A percentile compares a stretch with the other conserved stretches of the same genome.
Conservation (phyloP, 2,888 invertebrate genomes). For the Flabesymbios commensalis region DNA sequence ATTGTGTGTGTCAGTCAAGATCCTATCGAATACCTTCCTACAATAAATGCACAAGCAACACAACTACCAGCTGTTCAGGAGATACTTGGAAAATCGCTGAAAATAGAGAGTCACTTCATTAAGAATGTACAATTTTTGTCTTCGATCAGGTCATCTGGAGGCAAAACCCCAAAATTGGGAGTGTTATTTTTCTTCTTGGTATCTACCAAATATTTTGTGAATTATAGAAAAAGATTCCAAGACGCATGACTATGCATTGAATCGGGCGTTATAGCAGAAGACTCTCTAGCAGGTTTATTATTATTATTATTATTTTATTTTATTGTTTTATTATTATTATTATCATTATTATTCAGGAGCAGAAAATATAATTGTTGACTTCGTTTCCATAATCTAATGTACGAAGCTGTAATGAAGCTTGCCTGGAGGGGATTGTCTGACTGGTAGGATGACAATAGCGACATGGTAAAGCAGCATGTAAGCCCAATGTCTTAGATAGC, state of each 20-base stretch:
- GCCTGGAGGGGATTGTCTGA: slow-evolving; percentile 15
- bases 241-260: slow-evolving; percentile 32
- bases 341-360: slow-evolving; percentile 19
- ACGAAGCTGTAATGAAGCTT: slow-evolving; percentile 30
- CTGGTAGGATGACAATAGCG: slow-evolving; percentile 1
- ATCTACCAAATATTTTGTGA: slow-evolving; percentile 31
- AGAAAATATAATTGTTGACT: slow-evolving; percentile 15
- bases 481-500: no score
- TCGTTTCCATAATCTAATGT: slow-evolving; percentile 24
- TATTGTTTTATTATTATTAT: no score
- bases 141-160: slow-evolving; percentile 33
- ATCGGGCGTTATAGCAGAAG: slow-evolving; percentile 33
- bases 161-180: slow-evolving; percentile 13
- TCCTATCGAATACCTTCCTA: slow-evolving; percentile 17
- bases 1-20: slow-evolving; percentile 14
- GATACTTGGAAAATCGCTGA: slow-evolving; percentile 11
- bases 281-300: slow-evolving; percentile 26
- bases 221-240: slow-evolving; percentile 29
- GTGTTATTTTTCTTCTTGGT: slow-evolving; percentile 27
- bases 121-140: slow-evolving; percentile 14
- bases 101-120: slow-evolving; percentile 16
- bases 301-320: no score
- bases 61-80: slow-evolving; percentile 17
- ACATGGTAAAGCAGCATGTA: background rate
- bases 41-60: slow-evolving; percentile 24